Evolutionary conservation across 2,113 vertebrate genomes (phyloP).

Genomic region (Oxyruncus cristatus): DNA sequence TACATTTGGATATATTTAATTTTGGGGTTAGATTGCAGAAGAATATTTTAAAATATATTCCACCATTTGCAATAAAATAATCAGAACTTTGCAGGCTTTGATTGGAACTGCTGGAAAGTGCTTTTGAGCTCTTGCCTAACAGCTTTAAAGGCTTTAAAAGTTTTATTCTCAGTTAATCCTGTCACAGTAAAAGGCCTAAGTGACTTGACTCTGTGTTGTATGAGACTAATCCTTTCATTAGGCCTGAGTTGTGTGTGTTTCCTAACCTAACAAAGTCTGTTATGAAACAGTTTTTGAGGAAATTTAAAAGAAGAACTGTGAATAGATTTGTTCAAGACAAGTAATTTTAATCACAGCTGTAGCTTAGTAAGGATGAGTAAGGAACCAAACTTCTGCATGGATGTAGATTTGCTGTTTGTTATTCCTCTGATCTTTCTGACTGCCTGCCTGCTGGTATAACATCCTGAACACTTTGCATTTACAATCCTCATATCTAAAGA

Average conservation of each 20-base stretch:
- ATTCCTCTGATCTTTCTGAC: conserved; percentile 3
- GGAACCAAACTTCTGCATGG: not conserved
- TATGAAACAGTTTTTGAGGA: conserved; percentile 10
- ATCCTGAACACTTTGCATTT: not conserved
- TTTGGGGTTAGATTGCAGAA: not conserved
- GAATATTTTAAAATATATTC: not conserved
- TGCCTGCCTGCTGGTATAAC: not conserved
- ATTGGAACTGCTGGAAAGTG: not conserved
- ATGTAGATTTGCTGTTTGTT: not conserved
- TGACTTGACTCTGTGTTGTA: not conserved
- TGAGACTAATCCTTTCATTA: conserved; percentile 2
- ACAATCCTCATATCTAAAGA: not conserved
- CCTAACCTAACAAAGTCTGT: not conserved
- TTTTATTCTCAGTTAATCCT: not conserved
- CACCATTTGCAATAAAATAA: not conserved
- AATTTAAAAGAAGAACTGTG: not conserved
- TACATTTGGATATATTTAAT: not conserved
- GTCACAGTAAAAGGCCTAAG: not conserved
- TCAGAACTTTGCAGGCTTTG: not conserved
- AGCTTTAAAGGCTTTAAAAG: not conserved
- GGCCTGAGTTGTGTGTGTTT: not conserved
- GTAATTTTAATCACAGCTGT: not conserved
- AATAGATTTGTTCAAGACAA: not conserved
- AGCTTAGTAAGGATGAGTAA: not conserved
- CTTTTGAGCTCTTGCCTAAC: not conserved